Evolutionary conservation across 2,797 vertebrate genomes (phyloP).

Genomic region (Darevskia nairensis): DNA sequence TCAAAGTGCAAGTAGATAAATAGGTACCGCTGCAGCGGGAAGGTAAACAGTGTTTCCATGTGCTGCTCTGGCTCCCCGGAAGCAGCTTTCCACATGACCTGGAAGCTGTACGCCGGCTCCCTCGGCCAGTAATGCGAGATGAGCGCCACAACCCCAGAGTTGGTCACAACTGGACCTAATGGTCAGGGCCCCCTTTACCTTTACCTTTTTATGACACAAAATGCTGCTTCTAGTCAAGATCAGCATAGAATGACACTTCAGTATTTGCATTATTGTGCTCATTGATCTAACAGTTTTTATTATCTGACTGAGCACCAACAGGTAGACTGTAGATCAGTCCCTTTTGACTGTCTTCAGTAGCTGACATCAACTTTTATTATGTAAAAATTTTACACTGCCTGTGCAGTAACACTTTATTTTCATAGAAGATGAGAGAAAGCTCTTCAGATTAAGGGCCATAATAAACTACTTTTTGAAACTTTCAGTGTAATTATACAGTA

Average conservation of each 20-base stretch:
- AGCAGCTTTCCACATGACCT: no score
- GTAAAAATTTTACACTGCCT: conserved; percentile 38
- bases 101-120: no score
- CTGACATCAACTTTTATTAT: conserved; percentile 44
- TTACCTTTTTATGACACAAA: neutral
- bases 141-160: no score
- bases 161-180: no score
- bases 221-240: neutral
- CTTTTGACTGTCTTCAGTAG: neutral
- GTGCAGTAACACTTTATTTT: conserved; percentile 46
- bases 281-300: neutral
- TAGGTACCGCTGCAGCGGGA: no score
- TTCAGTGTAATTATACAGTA: conserved; percentile 47
- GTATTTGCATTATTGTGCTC: neutral
- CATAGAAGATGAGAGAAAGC: neutral
- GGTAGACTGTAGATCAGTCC: neutral
- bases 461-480: conserved; percentile 56
- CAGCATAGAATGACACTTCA: neutral
- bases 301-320: neutral
- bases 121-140: no score
- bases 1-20: no score
- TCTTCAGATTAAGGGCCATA: conserved; percentile 27
- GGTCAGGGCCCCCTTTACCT: no score
- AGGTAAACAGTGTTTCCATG: no score
- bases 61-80: no score